Conservation (phyloP, 2,113 vertebrate genomes). For the Chloebia gouldiae region DNA sequence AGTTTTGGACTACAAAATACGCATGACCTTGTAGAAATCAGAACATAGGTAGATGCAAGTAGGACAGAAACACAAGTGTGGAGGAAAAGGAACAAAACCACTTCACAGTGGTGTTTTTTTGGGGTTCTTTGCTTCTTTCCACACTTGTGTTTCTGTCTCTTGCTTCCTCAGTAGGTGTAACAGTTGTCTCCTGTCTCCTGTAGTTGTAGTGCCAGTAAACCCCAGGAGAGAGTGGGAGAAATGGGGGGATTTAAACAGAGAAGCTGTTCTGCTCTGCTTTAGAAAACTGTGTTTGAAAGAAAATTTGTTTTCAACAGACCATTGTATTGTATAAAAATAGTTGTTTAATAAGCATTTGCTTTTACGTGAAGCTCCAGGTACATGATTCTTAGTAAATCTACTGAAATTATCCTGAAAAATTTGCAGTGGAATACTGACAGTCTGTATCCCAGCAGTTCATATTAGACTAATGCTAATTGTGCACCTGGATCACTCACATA, state of each 20-base stretch:
- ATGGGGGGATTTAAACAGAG: not conserved
- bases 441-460: not conserved
- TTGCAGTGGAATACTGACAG: not conserved
- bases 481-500: not conserved
- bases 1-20: not conserved
- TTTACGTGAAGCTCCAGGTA: not conserved
- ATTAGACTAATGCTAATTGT: not conserved
- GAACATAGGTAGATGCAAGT: not conserved
- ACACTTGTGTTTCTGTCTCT: not conserved
- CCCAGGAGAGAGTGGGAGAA: not conserved
- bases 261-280: constrained; percentile 12
- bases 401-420: not conserved
- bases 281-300: not conserved
- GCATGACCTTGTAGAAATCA: not conserved
- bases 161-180: not conserved
- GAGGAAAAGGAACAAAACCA: not conserved
- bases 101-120: not conserved
- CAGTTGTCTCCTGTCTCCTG: constrained; percentile 9
- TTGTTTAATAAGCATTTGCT: not conserved
- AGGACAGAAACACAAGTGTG: not conserved
- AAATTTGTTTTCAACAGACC: not conserved
- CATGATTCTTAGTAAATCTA: not conserved
- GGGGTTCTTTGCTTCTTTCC: not conserved
- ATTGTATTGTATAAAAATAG: constrained; percentile 37
- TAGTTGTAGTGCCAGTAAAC: not conserved